Base-by-base conservation (phyloP, 2,113 vertebrate genomes). In the Myrmecophaga tridactyla region DNA sequence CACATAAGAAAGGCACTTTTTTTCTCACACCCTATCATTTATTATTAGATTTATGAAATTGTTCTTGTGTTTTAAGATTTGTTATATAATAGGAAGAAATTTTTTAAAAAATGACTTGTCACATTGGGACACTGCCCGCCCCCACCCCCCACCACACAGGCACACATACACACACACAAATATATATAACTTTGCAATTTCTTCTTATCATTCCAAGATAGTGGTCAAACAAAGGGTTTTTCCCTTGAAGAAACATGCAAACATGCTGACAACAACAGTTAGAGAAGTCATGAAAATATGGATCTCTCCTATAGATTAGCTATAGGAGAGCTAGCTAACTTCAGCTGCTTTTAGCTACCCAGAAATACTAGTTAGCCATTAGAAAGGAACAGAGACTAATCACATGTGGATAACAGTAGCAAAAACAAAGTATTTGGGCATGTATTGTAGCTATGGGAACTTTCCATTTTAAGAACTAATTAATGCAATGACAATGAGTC, bases 21-120 rank as follows among this genome's bases (percentile, higher is more conserved):
- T 77, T 73, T 46, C 67, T 2, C 13, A 48, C 6, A 36, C 10
- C 70, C 89, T 80, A 84, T 80, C 73, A 94, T 70, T 82, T 89
- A 72, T 96, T 34, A 39, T 73, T 83, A 89, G 62, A 86, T 75
- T 91, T 96, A 48, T 91, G 31, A 94, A 88, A 81, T 48, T 76
- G 34, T 96, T 58, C 12, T 60, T 96, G n/a, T 95, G 69, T 72
- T 94, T 94, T 84, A 76, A 93, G 83, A 58, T 46, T 62, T 82
- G 31, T 84, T 86, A 83, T 11, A 48, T 53, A 81, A 43, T 25
- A 48, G 2, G 90, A 86, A 39, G 31, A 89, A 25, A 60, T 41
- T 29, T 58, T 91, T 51, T 21, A 76, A 85, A 73, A 43, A 75
- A 65, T 15, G 31, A 65, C 4, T 86, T 78, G 62, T 77, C 39